Conservation (phyloP, 2,888 invertebrate genomes). For the Kryphioiulus occultus region DNA sequence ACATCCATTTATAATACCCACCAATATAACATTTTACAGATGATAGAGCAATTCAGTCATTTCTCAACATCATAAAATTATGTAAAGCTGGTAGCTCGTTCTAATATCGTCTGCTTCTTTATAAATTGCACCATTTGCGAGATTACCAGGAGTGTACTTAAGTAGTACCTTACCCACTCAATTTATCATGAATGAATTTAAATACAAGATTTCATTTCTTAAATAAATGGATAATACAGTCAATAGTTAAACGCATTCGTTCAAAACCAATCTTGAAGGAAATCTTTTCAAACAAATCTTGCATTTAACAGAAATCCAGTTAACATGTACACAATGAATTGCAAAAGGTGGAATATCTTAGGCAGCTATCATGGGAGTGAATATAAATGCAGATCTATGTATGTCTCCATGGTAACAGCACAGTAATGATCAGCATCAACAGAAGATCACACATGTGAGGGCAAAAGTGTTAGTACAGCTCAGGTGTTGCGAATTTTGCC, state of each 20-base stretch:
- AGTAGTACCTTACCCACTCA: background rate
- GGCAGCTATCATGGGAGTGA: slow-evolving; percentile 12
- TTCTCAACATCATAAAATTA: slow-evolving; percentile 9
- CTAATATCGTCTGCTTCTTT: background rate
- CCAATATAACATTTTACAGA: slow-evolving; percentile 31
- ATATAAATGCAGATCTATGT: slow-evolving; percentile 44
- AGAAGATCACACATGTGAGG: slow-evolving; percentile 1
- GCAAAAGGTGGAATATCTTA: slow-evolving; percentile 25
- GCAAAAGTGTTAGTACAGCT: slow-evolving; percentile 28
- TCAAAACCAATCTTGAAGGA: background rate
- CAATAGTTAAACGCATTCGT: background rate
- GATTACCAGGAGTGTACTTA: background rate
- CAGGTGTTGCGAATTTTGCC: slow-evolving; percentile 96
- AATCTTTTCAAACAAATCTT: slow-evolving; percentile 14
- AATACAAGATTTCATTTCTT: background rate
- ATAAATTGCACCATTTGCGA: background rate
- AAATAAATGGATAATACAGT: background rate
- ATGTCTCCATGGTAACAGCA: slow-evolving; percentile 24
- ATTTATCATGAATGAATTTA: background rate
- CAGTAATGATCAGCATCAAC: slow-evolving; percentile 6
- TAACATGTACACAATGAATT: slow-evolving; percentile 26
- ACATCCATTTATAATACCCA: background rate
- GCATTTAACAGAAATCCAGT: background rate
- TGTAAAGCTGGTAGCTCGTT: slow-evolving; percentile 8
- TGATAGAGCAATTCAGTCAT: background rate